These are phyloP conservation scores for Poecilia gillii DNA, from an alignment of 2,797 vertebrate species.

Conservation along the genomic window DNA sequence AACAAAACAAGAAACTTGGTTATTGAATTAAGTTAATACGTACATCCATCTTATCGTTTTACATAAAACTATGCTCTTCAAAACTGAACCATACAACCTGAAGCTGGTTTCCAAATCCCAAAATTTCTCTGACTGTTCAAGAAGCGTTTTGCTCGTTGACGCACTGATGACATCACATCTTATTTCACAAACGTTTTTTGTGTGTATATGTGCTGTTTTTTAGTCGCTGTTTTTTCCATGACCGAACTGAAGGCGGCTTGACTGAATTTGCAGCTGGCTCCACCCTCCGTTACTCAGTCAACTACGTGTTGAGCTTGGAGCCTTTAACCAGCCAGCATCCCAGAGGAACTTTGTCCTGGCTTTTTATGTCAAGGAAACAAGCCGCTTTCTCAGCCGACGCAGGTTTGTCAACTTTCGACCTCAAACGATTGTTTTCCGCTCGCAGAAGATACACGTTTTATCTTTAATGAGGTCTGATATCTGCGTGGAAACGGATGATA, in stretches of 20 bases:
- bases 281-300: conserved; percentile 73
- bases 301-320: conserved; percentile 69
- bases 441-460: background rate
- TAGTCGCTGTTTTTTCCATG: conserved; percentile 28
- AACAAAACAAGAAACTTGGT: background rate
- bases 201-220: no score
- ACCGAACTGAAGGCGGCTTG: conserved; percentile 38
- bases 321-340: conserved; percentile 66
- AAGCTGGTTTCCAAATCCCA: background rate
- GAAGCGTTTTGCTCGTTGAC: background rate
- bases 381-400: background rate
- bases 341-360: conserved; percentile 30
- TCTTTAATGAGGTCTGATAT: conserved; percentile 17
- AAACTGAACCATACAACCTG: background rate
- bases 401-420: conserved; percentile 14
- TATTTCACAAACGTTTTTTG: background rate
- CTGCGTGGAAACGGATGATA: conserved; percentile 64
- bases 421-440: background rate
- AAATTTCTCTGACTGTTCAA: no score
- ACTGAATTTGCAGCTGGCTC: conserved; percentile 65
- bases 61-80: background rate
- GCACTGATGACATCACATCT: background rate
- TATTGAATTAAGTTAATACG: no score
- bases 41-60: background rate
- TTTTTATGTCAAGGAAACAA: conserved; percentile 25